These are phyloP conservation scores for Masticophis lateralis DNA, from an alignment of 2,797 vertebrate genomes.

Conservation along the genomic window DNA sequence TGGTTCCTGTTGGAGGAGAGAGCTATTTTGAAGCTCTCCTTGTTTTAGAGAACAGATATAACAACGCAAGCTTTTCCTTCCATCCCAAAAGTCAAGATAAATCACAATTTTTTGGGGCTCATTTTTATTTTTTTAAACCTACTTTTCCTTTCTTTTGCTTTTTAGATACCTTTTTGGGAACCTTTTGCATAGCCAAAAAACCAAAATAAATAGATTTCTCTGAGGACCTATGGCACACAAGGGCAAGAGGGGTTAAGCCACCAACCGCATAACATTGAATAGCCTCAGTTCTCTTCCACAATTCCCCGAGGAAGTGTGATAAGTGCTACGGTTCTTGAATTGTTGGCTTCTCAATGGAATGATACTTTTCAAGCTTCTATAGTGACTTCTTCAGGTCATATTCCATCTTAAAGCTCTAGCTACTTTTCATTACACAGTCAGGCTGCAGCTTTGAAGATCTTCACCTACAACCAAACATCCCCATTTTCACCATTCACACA, in stretches of 20 bases:
- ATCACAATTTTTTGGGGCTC: background rate
- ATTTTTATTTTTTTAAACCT: background rate
- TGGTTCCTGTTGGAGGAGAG: background rate
- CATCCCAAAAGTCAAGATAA: background rate
- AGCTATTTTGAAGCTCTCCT: background rate
- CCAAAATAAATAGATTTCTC: background rate
- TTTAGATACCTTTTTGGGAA: background rate
- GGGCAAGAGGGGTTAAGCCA: background rate
- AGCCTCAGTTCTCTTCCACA: background rate
- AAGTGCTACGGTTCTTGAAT: background rate
- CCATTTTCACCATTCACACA: background rate
- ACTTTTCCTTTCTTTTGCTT: background rate
- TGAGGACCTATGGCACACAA: background rate
- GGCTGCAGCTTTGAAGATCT: background rate
- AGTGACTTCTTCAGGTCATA: background rate
- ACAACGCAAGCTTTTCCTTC: background rate
- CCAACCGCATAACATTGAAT: background rate
- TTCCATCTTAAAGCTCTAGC: background rate
- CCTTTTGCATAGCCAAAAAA: background rate
- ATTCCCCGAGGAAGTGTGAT: background rate
- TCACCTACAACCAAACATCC: background rate
- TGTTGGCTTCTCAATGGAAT: background rate
- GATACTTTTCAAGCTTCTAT: background rate
- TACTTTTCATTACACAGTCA: background rate
- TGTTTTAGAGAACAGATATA: background rate